Evolutionary conservation across 2,888 invertebrate genomes (phyloP).

Genomic region (Coecobrya sp.): DNA sequence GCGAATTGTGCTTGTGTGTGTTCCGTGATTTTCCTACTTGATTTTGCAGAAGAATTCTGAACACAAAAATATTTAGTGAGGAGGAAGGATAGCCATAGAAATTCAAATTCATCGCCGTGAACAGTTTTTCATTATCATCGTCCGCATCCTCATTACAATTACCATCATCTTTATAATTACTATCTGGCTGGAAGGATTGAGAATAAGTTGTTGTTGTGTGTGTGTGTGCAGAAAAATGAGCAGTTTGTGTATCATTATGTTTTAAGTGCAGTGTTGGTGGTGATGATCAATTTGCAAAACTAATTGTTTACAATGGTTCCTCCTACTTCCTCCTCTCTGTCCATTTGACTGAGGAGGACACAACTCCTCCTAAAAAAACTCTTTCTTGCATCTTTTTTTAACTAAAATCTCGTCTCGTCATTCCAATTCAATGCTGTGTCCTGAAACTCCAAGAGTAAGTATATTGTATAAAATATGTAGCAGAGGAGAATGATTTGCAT

Average conservation of each 20-base stretch:
- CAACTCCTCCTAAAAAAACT: conserved; percentile 7
- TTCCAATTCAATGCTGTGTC: neutral
- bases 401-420: neutral
- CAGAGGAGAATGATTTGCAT: conserved; percentile 23
- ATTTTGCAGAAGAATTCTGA: neutral
- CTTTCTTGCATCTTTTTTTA: neutral
- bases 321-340: neutral
- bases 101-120: neutral
- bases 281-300: conserved; percentile 39
- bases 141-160: conserved; percentile 1
- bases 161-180: conserved; percentile 26
- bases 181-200: conserved; percentile 34
- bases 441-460: neutral
- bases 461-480: neutral
- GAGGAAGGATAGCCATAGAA: neutral
- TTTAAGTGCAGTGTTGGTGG: neutral
- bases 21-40: neutral
- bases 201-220: neutral
- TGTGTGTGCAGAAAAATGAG: neutral
- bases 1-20: neutral
- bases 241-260: neutral
- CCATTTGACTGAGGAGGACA: conserved; percentile 7
- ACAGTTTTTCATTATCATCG: neutral
- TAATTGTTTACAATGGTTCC: conserved; percentile 30
- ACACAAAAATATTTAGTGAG: neutral